phyloP scores from a whole-genome alignment of 2,888 invertebrate species.

The Lacanobia wlatinum region DNA sequence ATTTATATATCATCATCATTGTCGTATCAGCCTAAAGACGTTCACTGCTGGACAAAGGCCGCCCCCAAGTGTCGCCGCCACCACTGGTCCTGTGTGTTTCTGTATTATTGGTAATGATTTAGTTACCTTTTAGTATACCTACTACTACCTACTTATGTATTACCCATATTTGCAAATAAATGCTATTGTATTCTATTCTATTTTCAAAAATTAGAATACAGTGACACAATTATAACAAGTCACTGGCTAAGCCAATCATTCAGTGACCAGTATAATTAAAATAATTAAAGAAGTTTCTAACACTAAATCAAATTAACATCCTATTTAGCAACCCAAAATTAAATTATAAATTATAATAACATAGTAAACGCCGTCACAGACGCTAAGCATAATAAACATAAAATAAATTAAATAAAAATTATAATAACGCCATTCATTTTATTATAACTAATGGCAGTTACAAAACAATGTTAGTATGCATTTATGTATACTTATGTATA shows the following conservation, averaged over 20 bases:
- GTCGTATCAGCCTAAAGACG: no score
- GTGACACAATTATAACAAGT: constrained; percentile 16
- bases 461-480: constrained; percentile 65
- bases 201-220: constrained; percentile 15
- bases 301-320: constrained; percentile 42
- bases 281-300: constrained; percentile 38
- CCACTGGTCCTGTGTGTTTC: no score
- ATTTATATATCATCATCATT: no score
- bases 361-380: constrained; percentile 55
- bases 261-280: constrained; percentile 18
- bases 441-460: constrained; percentile 46
- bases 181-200: no score
- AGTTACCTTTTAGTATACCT: no score
- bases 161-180: no score
- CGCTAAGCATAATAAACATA: constrained; percentile 46
- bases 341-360: constrained; percentile 47
- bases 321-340: constrained; percentile 43
- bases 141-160: no score
- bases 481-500: constrained; percentile 56
- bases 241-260: neutral
- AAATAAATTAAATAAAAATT: constrained; percentile 51
- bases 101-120: no score
- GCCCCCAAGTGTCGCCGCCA: no score
- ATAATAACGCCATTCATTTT: constrained; percentile 51
- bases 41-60: no score